Conservation (phyloP, 92 coral and sea anemone genomes). For the Bergia sp. region DNA sequence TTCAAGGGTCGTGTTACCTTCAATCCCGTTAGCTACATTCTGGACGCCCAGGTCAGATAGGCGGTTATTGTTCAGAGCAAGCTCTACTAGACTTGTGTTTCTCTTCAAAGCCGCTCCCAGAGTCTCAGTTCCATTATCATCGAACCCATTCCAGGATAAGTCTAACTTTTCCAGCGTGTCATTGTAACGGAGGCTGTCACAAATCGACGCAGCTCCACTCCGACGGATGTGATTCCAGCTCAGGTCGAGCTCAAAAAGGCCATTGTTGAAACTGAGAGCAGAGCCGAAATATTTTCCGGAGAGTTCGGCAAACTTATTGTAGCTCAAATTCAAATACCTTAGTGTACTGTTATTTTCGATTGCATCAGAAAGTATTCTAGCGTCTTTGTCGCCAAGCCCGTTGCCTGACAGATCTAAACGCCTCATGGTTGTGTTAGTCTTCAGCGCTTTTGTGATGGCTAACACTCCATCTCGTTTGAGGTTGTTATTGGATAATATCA, state of each 20-base stretch:
- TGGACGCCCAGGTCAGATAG: slow-evolving; percentile 70
- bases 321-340: slow-evolving; percentile 75
- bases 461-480: slow-evolving; percentile 68
- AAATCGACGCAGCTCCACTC: slow-evolving; percentile 69
- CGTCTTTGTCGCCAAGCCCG: slow-evolving; percentile 84
- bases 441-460: slow-evolving; percentile 73
- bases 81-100: slow-evolving; percentile 67
- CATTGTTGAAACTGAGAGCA: slow-evolving; percentile 76
- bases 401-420: slow-evolving; percentile 81
- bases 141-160: slow-evolving; percentile 90
- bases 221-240: slow-evolving; percentile 88
- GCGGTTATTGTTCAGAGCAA: slow-evolving; percentile 73
- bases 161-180: slow-evolving; percentile 72
- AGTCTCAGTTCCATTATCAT: slow-evolving; percentile 73
- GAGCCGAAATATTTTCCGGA: slow-evolving; percentile 81
- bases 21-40: slow-evolving; percentile 70
- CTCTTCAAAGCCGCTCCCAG: slow-evolving; percentile 75
- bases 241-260: slow-evolving; percentile 70
- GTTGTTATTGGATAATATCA: slow-evolving; percentile 82
- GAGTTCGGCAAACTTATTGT: slow-evolving; percentile 80
- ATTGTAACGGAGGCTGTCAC: slow-evolving; percentile 72
- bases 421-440: slow-evolving; percentile 68
- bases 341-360: slow-evolving; percentile 75
- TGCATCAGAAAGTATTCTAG: slow-evolving; percentile 76
- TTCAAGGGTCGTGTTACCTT: slow-evolving; percentile 63